phyloP scores from a whole-genome alignment of 1,140 invertebrate genomes.

The Drosophila jambulina region DNA sequence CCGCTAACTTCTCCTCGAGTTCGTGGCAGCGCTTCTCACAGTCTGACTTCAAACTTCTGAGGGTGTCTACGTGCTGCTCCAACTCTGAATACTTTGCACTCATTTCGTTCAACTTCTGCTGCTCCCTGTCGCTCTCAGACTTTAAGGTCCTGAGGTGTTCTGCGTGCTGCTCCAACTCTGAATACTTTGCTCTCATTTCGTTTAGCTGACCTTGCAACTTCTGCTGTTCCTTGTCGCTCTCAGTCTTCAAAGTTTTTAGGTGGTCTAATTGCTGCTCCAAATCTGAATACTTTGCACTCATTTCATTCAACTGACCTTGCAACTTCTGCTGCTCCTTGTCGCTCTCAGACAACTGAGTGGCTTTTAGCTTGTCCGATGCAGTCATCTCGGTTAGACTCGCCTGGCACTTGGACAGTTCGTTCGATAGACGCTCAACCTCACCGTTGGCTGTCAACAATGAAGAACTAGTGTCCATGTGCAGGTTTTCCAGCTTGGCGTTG shows the following conservation, averaged over 20 bases:
- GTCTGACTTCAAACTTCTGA: not conserved
- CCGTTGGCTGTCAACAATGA: not conserved
- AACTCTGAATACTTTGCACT: not conserved
- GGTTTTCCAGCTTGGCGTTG: conserved; percentile 21
- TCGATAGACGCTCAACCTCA: not conserved
- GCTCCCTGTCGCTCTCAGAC: not conserved
- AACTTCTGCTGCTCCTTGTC: not conserved
- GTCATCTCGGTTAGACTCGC: not conserved
- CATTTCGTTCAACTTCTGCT: not conserved
- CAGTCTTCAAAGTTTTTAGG: not conserved
- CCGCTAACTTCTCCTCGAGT: conserved; percentile 4
- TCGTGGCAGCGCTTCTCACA: not conserved
- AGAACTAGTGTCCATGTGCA: not conserved
- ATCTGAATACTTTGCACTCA: not conserved
- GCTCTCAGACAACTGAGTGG: not conserved
- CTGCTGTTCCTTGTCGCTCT: not conserved
- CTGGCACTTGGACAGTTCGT: not conserved
- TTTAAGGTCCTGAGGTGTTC: not conserved
- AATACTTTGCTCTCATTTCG: not conserved
- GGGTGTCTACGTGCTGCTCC: not conserved
- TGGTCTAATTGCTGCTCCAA: not conserved
- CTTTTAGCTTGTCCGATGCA: not conserved
- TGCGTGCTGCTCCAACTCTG: not conserved
- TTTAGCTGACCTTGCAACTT: not conserved
- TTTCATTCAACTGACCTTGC: not conserved